Evolutionary conservation across 2,888 invertebrate genomes (phyloP).

Genomic region (Synanthedon formicaeformis): DNA sequence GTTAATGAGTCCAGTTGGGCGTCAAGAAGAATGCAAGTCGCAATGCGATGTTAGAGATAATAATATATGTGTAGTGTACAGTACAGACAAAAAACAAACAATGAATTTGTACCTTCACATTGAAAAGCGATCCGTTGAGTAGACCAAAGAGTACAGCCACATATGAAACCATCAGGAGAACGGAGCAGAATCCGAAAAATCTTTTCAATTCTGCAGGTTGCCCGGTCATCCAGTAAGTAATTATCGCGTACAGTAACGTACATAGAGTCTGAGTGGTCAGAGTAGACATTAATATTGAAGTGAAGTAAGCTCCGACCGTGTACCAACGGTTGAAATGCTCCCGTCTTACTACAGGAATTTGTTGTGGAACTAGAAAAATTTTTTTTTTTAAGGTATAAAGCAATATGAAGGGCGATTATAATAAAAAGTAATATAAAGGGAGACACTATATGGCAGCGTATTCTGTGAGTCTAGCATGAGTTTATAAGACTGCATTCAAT

Average conservation of each 20-base stretch:
- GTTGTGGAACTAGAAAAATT: slow-evolving; percentile 78
- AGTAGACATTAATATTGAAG: slow-evolving; percentile 82
- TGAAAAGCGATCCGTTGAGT: slow-evolving; percentile 85
- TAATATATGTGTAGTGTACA: no score
- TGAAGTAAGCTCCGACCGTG: slow-evolving; percentile 84
- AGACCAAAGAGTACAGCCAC: slow-evolving; percentile 90
- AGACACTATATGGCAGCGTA: no score
- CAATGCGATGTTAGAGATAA: no score
- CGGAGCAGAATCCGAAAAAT: slow-evolving; percentile 77
- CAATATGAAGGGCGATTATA: no score
- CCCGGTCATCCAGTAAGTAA: slow-evolving; percentile 88
- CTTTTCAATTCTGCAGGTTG: slow-evolving; percentile 84
- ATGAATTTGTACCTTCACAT: slow-evolving; percentile 73
- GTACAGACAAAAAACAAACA: no score
- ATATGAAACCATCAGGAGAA: slow-evolving; percentile 82
- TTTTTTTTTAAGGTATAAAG: no score
- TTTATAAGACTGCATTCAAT: no score
- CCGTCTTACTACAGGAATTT: slow-evolving; percentile 81
- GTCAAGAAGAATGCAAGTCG: no score
- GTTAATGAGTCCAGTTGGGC: no score
- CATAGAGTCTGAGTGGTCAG: slow-evolving; percentile 84
- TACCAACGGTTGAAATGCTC: slow-evolving; percentile 95
- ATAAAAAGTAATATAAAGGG: no score
- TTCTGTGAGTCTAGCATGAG: no score
- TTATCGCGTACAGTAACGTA: slow-evolving; percentile 79